phyloP scores from a whole-genome alignment of 2,113 vertebrate genomes.

The Colius striatus region DNA sequence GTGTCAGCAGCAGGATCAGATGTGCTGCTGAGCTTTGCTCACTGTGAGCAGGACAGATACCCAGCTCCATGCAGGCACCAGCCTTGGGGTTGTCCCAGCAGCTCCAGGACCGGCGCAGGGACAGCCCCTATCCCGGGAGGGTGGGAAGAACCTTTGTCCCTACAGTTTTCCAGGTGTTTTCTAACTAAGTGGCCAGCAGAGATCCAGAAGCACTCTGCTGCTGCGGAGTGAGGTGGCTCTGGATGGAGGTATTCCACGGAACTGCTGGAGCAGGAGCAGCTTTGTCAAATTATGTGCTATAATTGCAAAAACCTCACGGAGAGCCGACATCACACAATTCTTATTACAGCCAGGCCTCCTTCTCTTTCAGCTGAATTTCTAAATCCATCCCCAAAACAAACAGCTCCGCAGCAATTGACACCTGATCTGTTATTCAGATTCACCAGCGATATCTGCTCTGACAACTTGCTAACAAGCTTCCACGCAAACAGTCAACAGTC shows the following conservation, averaged over 20 bases:
- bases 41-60: too few relatives aligned
- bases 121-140: accelerated
- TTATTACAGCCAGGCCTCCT: neutral
- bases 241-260: accelerated
- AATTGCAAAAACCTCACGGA: neutral
- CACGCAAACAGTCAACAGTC: neutral
- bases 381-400: neutral
- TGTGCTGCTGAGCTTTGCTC: neutral
- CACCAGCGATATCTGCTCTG: neutral
- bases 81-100: too few relatives aligned
- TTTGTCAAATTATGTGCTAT: neutral
- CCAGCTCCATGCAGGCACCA: too few relatives aligned
- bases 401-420: neutral
- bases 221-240: accelerated
- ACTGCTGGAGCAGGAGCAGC: neutral
- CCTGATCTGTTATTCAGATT: neutral
- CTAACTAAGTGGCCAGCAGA: accelerated
- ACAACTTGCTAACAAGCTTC: neutral
- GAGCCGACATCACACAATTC: neutral
- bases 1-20: neutral
- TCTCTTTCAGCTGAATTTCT: neutral
- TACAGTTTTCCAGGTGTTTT: accelerated
- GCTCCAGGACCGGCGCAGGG: neutral
- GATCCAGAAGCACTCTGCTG: accelerated
- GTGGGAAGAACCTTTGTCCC: accelerated